phyloP scores from a whole-genome alignment of 1,140 invertebrate species.

The Temnothorax curvispinosus region DNA sequence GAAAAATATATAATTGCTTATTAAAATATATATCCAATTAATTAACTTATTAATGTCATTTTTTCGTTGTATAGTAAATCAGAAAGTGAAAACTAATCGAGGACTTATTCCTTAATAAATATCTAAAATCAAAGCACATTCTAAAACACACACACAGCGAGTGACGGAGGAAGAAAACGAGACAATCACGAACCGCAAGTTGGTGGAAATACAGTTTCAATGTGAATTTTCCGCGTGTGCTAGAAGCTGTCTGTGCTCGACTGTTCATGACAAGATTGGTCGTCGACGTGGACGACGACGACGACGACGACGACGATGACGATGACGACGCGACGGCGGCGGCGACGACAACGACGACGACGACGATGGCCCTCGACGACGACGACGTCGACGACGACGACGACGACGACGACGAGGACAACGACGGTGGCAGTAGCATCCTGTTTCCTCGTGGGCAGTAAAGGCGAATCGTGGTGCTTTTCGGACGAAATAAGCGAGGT shows the following conservation, averaged over 20 bases:
- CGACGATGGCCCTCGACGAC: neutral
- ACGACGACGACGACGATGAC: neutral
- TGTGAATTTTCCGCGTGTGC: conserved; percentile 49
- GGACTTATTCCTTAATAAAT: neutral
- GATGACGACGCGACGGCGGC: neutral
- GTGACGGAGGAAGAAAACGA: conserved; percentile 3
- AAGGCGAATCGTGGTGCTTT: conserved; percentile 74
- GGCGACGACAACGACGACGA: conserved; percentile 20
- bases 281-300: conserved; percentile 38
- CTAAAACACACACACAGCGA: neutral
- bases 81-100: neutral
- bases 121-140: neutral
- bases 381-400: neutral
- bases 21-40: neutral
- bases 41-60: neutral
- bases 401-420: conserved; percentile 53
- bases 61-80: neutral
- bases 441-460: conserved; percentile 72
- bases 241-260: conserved; percentile 46
- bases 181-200: conserved; percentile 1
- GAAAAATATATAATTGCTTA: neutral
- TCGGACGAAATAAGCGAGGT: conserved; percentile 74
- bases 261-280: conserved; percentile 64
- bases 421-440: conserved; percentile 30
- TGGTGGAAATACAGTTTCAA: conserved; percentile 49